These are phyloP conservation scores for Pagrus major DNA, from an alignment of 2,113 vertebrate genomes.

Conservation along the genomic window DNA sequence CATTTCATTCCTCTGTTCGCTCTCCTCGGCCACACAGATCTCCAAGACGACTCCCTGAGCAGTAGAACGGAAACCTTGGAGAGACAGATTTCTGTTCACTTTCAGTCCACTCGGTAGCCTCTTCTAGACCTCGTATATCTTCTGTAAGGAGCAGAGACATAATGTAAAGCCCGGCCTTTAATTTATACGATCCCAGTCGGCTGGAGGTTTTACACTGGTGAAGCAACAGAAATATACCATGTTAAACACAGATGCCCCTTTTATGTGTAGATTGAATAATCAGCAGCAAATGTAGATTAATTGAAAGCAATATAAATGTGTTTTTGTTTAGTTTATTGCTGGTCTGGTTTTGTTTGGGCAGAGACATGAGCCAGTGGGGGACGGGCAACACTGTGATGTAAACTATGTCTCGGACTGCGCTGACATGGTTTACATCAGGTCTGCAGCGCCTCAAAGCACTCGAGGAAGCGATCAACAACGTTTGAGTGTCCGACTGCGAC, in stretches of 20 bases:
- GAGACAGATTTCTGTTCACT: constrained; percentile 28
- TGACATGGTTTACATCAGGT: constrained; percentile 59
- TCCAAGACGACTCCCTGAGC: constrained; percentile 40
- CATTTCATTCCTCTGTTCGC: constrained; percentile 46
- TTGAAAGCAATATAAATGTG: constrained; percentile 27
- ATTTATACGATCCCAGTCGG: not conserved
- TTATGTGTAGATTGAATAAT: not conserved
- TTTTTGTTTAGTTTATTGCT: constrained; percentile 34
- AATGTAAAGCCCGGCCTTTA: not conserved
- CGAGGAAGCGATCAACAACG: constrained; percentile 44
- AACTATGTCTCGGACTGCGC: constrained; percentile 25
- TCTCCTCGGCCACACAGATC: constrained; percentile 52
- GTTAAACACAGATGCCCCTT: not conserved
- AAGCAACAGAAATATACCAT: not conserved
- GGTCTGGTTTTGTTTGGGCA: constrained; percentile 38
- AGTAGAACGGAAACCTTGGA: constrained; percentile 22
- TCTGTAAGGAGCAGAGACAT: constrained; percentile 2
- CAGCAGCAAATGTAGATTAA: constrained; percentile 20
- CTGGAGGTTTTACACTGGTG: not conserved
- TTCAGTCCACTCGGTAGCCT: constrained; percentile 12
- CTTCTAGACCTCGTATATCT: not conserved
- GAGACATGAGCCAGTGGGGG: constrained; percentile 5
- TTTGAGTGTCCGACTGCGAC: constrained; percentile 10
- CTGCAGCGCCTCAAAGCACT: constrained; percentile 30
- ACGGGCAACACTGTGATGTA: constrained; percentile 38